Evolutionary conservation across 2,888 invertebrate genomes (phyloP).

Genomic region (Sesia bembeciformis): DNA sequence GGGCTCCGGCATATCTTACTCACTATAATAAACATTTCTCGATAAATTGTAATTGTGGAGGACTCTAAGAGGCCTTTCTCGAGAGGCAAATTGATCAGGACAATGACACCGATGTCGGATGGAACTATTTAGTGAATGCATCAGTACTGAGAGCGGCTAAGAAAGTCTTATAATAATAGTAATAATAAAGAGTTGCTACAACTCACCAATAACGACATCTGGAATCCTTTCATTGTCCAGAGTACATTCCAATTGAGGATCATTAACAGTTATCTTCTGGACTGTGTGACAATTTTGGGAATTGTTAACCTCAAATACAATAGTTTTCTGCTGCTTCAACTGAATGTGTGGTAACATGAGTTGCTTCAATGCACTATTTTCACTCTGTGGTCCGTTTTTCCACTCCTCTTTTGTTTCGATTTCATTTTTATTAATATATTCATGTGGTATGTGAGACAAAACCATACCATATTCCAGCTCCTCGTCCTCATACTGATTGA

Average conservation of each 20-base stretch:
- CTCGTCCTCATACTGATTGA: constrained; percentile 38
- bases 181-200: no score
- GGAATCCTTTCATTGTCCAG: no score
- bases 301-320: constrained; percentile 48
- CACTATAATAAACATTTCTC: no score
- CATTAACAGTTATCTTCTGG: constrained; percentile 54
- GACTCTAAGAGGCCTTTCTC: no score
- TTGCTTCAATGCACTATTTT: constrained; percentile 51
- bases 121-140: no score
- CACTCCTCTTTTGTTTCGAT: constrained; percentile 17
- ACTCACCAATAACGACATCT: no score
- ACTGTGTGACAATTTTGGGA: constrained; percentile 49
- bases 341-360: constrained; percentile 52
- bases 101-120: no score
- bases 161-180: no score
- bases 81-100: no score
- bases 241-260: constrained; percentile 37
- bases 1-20: no score
- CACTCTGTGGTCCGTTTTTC: constrained; percentile 11
- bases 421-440: constrained; percentile 43
- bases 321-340: constrained; percentile 49
- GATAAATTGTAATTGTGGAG: no score
- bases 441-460: constrained; percentile 42
- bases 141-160: no score
- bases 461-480: constrained; percentile 50